A percentile compares a stretch with the other conserved stretches of the same genome.
Conservation (phyloP, 2,797 vertebrate species). For the Geotrypetes seraphini region DNA sequence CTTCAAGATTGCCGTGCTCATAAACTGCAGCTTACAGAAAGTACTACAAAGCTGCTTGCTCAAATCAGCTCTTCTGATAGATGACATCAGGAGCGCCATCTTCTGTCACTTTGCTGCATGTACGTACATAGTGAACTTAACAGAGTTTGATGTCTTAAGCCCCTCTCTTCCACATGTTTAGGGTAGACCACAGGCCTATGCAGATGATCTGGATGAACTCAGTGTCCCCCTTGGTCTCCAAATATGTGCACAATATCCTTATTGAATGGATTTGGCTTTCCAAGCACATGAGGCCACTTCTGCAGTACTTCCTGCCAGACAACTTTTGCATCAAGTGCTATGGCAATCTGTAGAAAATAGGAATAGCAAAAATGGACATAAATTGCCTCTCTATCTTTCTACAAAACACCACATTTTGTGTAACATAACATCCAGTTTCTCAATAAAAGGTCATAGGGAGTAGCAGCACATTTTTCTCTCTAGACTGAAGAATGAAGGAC, state of each 20-base stretch:
- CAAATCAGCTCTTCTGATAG: not conserved
- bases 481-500: no score
- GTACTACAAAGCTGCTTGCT: no score
- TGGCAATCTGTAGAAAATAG: conserved; percentile 41
- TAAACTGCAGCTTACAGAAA: no score
- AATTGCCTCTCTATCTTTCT: not conserved
- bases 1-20: no score
- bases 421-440: not conserved
- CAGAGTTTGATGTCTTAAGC: no score
- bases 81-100: not conserved
- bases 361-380: not conserved
- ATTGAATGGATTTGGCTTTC: conserved; percentile 57
- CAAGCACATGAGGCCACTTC: conserved; percentile 43
- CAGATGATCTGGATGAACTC: no score
- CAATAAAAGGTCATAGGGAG: no score
- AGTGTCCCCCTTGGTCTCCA: conserved; percentile 57
- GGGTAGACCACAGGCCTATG: no score
- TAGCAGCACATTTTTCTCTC: no score
- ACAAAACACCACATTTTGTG: not conserved
- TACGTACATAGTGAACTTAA: no score
- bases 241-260: conserved; percentile 45
- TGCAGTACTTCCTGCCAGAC: conserved; percentile 42
- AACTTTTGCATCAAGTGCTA: conserved; percentile 28
- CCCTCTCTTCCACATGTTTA: no score
- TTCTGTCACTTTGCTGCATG: not conserved